A percentile compares a stretch with the other conserved stretches of the same genome.
phyloP scores from a whole-genome alignment of 2,113 vertebrate species.

The Butorides virescens region DNA sequence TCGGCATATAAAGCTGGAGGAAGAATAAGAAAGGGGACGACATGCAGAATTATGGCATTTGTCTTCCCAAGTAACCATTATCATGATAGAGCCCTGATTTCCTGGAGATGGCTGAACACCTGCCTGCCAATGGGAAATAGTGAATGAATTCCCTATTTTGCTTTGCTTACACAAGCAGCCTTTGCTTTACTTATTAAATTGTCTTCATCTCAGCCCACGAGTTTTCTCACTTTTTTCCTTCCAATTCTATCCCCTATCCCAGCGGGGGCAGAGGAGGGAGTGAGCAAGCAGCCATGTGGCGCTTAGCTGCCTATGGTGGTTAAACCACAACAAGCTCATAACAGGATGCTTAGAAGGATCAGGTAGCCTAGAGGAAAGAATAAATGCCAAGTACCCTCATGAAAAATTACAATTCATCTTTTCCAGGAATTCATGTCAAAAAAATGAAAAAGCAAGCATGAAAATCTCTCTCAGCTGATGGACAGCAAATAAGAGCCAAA shows the following conservation, averaged over 20 bases:
- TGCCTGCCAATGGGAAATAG: not conserved
- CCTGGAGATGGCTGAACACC: not conserved
- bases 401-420: not conserved
- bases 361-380: not conserved
- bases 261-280: not conserved
- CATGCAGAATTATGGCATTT: not conserved
- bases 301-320: not conserved
- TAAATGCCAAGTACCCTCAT: not conserved
- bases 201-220: not conserved
- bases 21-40: too few relatives aligned
- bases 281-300: not conserved
- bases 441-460: not conserved
- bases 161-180: not conserved
- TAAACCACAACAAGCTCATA: not conserved
- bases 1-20: not conserved
- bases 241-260: not conserved
- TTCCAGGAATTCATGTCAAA: not conserved
- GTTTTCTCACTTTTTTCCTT: not conserved
- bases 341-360: not conserved
- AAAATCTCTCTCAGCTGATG: not conserved
- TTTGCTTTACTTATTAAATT: not conserved
- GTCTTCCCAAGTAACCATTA: not conserved
- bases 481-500: not conserved
- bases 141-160: not conserved
- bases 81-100: not conserved